Base-by-base conservation (phyloP, 2,113 vertebrate species). In the Cathartes aura region DNA sequence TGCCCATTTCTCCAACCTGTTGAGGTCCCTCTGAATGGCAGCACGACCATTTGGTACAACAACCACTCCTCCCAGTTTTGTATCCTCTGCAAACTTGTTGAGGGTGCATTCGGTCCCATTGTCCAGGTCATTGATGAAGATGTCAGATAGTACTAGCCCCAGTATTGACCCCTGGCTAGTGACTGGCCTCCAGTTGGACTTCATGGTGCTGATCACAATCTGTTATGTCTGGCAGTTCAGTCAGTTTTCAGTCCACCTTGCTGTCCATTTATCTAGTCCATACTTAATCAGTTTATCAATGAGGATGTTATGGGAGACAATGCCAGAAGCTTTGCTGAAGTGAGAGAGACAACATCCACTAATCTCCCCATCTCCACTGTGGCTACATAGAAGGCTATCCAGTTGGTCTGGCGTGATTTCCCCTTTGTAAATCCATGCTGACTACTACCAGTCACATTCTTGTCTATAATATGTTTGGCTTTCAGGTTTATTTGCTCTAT, bases 61-160 rank as follows among this genome's bases (percentile, higher is more conserved):
- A 29, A 50, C n/a, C 29, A 59, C 63, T 87, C 30, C 43, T 78
- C 36, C 53, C 16, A 30, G 16, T 42, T n/a, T 76, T 50, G 15
- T 40, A 34, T 59, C 15, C 24, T 68, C 63, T 68, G 63, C 47
- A 62, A 62, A 40, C 47, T 62, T 70, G n/a, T 26, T 83, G 80
- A 70, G 7, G 20, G 29, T 72, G 29, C 6, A n/a, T 14, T 62
- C 0, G 1, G 20, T 70, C 47, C 9, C 11, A 3, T 40, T 62
- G 63, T 76, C 43, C 12, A 38, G 38, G 26, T 27, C 60, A 52
- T 6, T 27, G 78, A 52, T 45, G 52, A 52, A 82, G 52, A 59
- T 53, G 34, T 43, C 38, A 27, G 43, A 60, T 12, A 50, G 24
- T 58, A 50, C 19, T 8, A 47, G 29, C 7, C 24, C 50, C 72